These are phyloP conservation scores for Andricus quercusramuli DNA, from an alignment of 2,888 invertebrate genomes.

Conservation along the genomic window DNA sequence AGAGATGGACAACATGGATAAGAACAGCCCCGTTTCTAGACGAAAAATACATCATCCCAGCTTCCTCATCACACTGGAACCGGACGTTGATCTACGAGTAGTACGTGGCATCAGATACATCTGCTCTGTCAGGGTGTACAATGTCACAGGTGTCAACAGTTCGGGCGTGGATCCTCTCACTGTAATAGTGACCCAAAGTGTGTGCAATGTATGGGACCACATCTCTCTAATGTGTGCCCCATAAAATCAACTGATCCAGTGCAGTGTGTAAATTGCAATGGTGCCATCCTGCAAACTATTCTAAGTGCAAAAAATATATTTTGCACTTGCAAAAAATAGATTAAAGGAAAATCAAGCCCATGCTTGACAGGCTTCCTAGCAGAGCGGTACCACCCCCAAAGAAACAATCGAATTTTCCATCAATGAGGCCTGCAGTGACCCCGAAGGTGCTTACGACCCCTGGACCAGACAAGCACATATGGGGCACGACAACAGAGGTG, in stretches of 20 bases:
- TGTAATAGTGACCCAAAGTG: background rate
- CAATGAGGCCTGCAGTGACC: background rate
- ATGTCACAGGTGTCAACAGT: too few relatives aligned
- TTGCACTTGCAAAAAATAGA: background rate
- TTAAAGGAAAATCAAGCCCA: background rate
- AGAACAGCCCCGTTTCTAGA: too few relatives aligned
- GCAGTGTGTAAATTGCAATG: background rate
- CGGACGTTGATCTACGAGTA: background rate
- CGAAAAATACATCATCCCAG: background rate
- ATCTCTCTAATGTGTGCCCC: background rate
- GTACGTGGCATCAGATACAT: background rate
- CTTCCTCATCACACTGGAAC: background rate
- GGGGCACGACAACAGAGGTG: too few relatives aligned
- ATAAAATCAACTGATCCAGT: background rate
- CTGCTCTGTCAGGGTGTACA: background rate
- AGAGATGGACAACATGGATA: too few relatives aligned
- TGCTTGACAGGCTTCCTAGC: too few relatives aligned
- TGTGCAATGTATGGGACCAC: background rate
- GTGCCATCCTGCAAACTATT: background rate
- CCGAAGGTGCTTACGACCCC: background rate
- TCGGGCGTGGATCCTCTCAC: background rate
- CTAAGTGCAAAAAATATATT: background rate
- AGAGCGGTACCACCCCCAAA: background rate
- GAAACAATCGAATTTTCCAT: background rate
- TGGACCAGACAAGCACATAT: background rate